A percentile compares a stretch with the other conserved stretches of the same genome.
These are phyloP conservation scores for Holothuria glaberrima DNA, from an alignment of 35 echinoderm and acorn worm species.

Conservation along the genomic window DNA sequence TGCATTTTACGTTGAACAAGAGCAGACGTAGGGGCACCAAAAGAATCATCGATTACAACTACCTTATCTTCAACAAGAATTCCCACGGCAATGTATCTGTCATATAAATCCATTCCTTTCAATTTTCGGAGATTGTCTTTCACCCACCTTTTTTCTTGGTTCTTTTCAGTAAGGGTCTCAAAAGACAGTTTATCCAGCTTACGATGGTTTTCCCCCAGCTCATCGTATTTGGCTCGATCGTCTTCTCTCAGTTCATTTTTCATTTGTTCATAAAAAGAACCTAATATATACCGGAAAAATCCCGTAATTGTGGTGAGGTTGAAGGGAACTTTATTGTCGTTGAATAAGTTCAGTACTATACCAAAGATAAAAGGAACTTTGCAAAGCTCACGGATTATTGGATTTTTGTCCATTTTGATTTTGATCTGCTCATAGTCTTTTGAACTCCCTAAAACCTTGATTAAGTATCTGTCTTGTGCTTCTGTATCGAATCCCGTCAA, in stretches of 20 bases:
- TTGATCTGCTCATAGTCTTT: neutral
- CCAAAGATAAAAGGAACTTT: neutral
- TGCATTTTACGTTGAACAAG: neutral
- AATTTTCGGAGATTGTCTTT: no score
- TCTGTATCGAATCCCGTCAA: slow-evolving; percentile 8
- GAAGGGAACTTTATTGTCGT: neutral
- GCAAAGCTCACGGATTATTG: neutral
- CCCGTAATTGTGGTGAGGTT: neutral
- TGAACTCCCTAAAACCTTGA: neutral
- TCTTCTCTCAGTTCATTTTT: neutral
- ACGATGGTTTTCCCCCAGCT: no score
- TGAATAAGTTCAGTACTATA: neutral
- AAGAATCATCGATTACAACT: neutral
- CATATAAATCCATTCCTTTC: neutral
- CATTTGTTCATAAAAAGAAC: neutral
- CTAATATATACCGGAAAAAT: neutral
- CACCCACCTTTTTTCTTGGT: neutral
- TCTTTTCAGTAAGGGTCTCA: neutral
- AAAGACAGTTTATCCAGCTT: neutral
- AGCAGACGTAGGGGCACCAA: no score
- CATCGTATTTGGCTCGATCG: neutral
- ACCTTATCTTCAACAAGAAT: neutral
- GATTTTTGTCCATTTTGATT: neutral
- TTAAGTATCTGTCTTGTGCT: neutral
- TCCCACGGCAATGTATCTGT: neutral